Conservation (phyloP, 2,888 invertebrate genomes). For the Calameuta filiformis region DNA sequence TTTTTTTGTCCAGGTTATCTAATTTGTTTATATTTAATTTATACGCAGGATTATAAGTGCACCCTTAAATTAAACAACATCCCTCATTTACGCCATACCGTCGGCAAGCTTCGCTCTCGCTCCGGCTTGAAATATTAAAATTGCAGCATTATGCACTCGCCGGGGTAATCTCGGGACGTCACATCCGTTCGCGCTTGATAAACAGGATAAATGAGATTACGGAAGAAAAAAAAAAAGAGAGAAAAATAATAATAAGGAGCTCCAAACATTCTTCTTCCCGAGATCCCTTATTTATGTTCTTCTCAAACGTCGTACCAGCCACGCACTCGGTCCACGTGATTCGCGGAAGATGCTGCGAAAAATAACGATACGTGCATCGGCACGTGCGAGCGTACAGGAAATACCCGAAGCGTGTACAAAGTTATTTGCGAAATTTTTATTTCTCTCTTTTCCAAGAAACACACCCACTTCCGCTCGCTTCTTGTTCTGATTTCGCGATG, state of each 20-base stretch:
- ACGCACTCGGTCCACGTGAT: not conserved
- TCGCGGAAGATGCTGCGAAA: not conserved
- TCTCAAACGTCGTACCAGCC: not conserved
- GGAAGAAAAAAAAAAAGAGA: not conserved
- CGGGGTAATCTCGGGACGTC: not conserved
- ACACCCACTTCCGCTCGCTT: no score
- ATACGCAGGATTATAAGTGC: constrained; percentile 16
- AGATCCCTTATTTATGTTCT: not conserved
- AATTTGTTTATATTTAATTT: constrained; percentile 23
- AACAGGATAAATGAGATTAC: constrained; percentile 1
- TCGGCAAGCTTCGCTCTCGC: not conserved
- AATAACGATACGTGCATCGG: not conserved
- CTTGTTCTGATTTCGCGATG: no score
- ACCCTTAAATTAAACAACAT: constrained; percentile 21
- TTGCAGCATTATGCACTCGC: constrained; percentile 3
- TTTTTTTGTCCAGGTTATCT: not conserved
- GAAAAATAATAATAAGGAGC: not conserved
- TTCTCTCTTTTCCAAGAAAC: not conserved
- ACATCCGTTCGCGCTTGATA: constrained; percentile 1
- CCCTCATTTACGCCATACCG: not conserved
- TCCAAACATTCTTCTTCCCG: not conserved
- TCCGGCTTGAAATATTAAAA: constrained; percentile 18
- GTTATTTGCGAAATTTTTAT: not conserved
- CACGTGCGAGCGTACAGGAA: not conserved
- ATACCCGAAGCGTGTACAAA: not conserved